These are phyloP conservation scores for Sesia bembeciformis DNA, from an alignment of 2,888 invertebrate species.

Conservation along the genomic window DNA sequence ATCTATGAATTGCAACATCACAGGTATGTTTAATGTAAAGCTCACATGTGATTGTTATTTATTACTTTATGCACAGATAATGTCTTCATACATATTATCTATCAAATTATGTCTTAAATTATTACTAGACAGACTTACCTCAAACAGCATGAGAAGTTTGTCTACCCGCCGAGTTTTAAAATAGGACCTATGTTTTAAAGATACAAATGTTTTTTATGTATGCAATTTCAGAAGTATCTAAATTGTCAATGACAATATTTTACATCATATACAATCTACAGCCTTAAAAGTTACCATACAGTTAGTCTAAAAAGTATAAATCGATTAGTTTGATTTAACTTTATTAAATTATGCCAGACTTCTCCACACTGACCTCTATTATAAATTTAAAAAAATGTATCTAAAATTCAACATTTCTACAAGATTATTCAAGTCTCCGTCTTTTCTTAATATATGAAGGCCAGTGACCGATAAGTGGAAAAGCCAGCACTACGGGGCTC, in stretches of 20 bases:
- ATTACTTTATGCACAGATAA: neutral
- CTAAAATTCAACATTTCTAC: too few species aligned
- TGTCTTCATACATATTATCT: neutral
- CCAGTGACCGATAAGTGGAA: too few species aligned
- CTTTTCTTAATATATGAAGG: too few species aligned
- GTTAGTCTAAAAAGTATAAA: neutral
- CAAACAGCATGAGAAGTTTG: neutral
- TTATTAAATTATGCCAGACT: neutral
- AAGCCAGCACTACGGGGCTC: too few species aligned
- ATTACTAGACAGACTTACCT: neutral
- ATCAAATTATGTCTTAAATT: neutral
- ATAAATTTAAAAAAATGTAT: neutral
- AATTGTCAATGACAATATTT: neutral
- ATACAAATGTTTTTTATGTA: neutral
- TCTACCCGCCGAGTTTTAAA: neutral
- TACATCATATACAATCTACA: neutral
- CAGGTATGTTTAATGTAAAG: neutral
- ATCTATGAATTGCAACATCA: neutral
- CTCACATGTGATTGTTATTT: neutral
- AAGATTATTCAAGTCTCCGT: too few species aligned
- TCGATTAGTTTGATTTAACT: neutral
- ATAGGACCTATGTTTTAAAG: neutral
- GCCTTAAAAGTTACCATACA: neutral
- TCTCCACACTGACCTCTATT: neutral
- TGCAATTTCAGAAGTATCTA: neutral